Base-by-base conservation (phyloP, 2,888 invertebrate species). In the Parnassius smintheus region DNA sequence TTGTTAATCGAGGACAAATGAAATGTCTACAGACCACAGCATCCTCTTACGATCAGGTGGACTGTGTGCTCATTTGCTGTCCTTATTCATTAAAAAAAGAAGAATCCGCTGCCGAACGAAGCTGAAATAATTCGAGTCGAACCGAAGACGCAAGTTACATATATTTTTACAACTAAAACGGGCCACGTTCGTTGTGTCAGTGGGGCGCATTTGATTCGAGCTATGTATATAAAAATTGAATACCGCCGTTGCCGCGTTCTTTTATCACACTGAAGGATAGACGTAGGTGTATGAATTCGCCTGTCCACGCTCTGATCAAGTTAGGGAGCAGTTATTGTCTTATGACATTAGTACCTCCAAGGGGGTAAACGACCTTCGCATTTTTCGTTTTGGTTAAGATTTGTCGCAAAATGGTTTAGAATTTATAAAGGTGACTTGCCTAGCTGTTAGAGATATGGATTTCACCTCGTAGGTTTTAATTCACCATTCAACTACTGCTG, bases 151-250 rank as follows among this genome's bases (percentile, higher is more conserved):
- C 13, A 25, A 42, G 46, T 49, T 61, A 22, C 13, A 65, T 56
- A 60, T 64, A 56, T 76, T 77, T 77, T 74, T 77, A 69, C 68
- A 68, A 70, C 65, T 64, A 71, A 76, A 75, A 72, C 75, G 70
- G 77, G 77, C 72, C 77, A 75, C 72, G 71, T 68, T 73, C 67
- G 72, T 57, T 68, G 73, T 78, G 77, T 77, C 72, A 78, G 77
- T 77, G 64, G 78, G 66, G 60, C 75, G 70, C 74, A 75, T 75
- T 78, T 78, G 78, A 82, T 78, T 74, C 74, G 74, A 72, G 73
- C 72, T 73, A 73, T 70, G 66, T 66, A 63, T 67, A 64, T 61
- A 65, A 65, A 61, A 57, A 61, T 66, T 63, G 56, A 42, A 58
- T 53, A 25, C 55, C 51, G 59, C 54, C 64, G 69, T 75, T 71